Evolutionary conservation across 2,113 vertebrate species (phyloP), one percentile per base, ranked within the genome.

Genomic region (Castor canadensis): DNA sequence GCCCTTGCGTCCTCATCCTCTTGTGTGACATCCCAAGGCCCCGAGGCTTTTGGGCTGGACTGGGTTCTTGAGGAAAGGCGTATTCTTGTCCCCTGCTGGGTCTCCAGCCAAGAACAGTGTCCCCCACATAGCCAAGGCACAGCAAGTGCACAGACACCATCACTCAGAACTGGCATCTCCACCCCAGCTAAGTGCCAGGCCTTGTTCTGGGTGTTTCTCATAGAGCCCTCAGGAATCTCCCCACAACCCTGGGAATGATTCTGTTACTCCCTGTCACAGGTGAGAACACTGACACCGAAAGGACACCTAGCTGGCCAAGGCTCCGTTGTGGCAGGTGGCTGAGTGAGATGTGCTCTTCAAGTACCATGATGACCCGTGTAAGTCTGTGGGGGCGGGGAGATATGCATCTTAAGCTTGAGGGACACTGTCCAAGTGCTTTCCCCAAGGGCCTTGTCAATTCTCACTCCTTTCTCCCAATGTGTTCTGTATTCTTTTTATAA

Each of bases 321-420:
- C 40, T n/a, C 16, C 24, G 0, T 19, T 17, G 80, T 22, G 40
- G 56, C 13, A 7, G 56, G 40, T 22, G 56, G 40, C 82, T 16
- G 35, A 73, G 75, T 2, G 7, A 40, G 60, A 58, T 4, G 30
- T 38, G 69, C 38, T 45, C 24, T 67, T 47, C 4, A 10, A 13
- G 49, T 28, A 12, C 22, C 3, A 8, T 58, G 1, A 7, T 19
- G 38, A 3, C 1, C n/a, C n/a, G n/a, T n/a, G n/a, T n/a, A n/a
- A n/a, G n/a, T n/a, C 0, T 26, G 4, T 6, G 10, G 28, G 89
- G 40, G 1, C 12, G 24, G 30, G 30, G 45, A 16, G 45, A 1
- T 0, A 1, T 2, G 24, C 17, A 1, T 17, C 54, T 22, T 38
- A 49, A 40, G 11, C 60, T 47, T 20, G 1, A 10, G 67, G 43